These are phyloP conservation scores for Chloropsis hardwickii DNA, from an alignment of 2,113 vertebrate genomes.

Conservation along the genomic window DNA sequence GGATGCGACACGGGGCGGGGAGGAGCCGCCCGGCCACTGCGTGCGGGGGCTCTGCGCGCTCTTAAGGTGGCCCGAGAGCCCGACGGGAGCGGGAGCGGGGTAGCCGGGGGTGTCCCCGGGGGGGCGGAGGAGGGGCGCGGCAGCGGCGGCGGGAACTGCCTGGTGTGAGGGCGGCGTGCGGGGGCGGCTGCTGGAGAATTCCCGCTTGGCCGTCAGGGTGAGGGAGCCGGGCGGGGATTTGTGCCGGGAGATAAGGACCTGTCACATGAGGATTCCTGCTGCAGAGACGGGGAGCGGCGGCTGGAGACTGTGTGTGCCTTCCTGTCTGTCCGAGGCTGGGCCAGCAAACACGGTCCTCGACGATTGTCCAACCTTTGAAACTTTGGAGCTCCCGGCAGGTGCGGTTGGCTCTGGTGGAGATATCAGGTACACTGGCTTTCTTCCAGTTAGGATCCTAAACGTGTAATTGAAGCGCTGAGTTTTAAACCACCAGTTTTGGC, in stretches of 20 bases:
- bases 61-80: slow-evolving; percentile 23
- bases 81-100: not conserved
- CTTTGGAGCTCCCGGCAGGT: no score
- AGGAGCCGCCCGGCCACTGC: not conserved
- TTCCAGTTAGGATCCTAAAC: not conserved
- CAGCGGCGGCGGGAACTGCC: not conserved
- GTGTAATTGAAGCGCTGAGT: rapidly evolving
- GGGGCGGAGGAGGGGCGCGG: not conserved
- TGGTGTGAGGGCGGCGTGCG: not conserved
- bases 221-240: no score
- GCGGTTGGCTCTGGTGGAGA: rapidly evolving
- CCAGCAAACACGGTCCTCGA: rapidly evolving
- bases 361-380: not conserved
- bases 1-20: slow-evolving; percentile 53
- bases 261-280: not conserved
- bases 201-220: not conserved
- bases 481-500: not conserved
- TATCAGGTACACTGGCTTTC: rapidly evolving
- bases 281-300: not conserved
- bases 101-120: not conserved
- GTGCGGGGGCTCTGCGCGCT: not conserved
- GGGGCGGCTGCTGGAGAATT: not conserved
- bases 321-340: not conserved
- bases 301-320: not conserved
- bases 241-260: not conserved